phyloP scores from a whole-genome alignment of 2,888 invertebrate species.

The Cataglyphis albicans region DNA sequence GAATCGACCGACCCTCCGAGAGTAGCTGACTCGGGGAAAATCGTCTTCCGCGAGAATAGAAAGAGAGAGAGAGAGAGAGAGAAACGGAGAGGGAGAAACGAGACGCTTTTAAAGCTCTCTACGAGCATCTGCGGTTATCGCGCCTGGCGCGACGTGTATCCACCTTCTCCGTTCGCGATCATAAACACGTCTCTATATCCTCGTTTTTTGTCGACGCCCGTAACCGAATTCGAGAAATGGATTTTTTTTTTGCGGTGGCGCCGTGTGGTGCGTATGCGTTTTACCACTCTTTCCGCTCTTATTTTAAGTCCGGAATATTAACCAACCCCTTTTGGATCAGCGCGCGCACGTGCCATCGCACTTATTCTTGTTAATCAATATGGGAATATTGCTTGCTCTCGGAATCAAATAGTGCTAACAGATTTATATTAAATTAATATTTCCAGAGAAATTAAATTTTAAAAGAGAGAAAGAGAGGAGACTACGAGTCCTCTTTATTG shows the following conservation, averaged over 20 bases:
- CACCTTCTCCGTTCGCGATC: slow-evolving; percentile 43
- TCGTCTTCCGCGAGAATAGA: slow-evolving; percentile 32
- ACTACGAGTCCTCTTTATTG: not conserved
- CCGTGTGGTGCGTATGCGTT: not conserved
- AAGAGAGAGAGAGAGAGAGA: not conserved
- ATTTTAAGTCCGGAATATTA: slow-evolving; percentile 38
- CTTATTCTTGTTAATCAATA: not conserved
- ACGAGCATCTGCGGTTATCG: slow-evolving; percentile 53
- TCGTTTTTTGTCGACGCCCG: slow-evolving; percentile 38
- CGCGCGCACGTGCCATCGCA: slow-evolving; percentile 15
- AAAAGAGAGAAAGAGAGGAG: not conserved
- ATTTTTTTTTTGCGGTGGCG: slow-evolving; percentile 45
- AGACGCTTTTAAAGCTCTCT: slow-evolving; percentile 50
- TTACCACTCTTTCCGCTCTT: slow-evolving; percentile 45
- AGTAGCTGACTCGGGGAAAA: slow-evolving; percentile 45
- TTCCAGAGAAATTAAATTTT: not conserved
- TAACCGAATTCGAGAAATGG: slow-evolving; percentile 53
- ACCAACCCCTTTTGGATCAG: not conserved
- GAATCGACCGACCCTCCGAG: slow-evolving; percentile 34
- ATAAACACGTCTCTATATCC: slow-evolving; percentile 47
- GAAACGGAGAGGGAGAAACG: slow-evolving; percentile 10
- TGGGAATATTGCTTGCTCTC: not conserved
- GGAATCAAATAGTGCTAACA: not conserved
- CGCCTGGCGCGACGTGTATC: slow-evolving; percentile 19
- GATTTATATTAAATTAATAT: not conserved